Evolutionary conservation across 2,797 vertebrate genomes (phyloP).

Genomic region (Borostomias antarcticus): DNA sequence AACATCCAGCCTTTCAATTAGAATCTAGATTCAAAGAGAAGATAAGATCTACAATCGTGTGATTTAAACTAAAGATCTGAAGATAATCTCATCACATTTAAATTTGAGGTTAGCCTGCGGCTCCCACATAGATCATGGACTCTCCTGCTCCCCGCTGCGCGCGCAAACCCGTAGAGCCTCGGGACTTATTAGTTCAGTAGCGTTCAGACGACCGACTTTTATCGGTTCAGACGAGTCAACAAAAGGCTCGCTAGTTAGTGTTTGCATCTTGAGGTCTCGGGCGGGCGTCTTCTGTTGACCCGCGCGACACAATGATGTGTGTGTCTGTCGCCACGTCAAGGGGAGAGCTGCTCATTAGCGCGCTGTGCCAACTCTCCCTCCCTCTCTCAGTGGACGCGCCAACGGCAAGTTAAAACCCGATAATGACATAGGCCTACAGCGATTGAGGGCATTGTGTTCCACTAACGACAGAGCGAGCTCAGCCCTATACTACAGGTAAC

Average conservation of each 20-base stretch:
- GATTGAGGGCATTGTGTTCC: conserved; percentile 11
- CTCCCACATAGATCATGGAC: conserved; percentile 10
- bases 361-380: conserved; percentile 18
- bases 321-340: conserved; percentile 44
- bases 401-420: conserved; percentile 1
- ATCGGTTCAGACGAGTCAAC: conserved; percentile 37
- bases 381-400: neutral
- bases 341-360: conserved; percentile 47
- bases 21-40: no score
- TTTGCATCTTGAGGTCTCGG: conserved; percentile 45
- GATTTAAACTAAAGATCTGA: no score
- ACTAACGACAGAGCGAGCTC: neutral
- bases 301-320: conserved; percentile 49
- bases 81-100: no score
- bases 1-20: no score
- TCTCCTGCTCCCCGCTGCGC: conserved; percentile 14
- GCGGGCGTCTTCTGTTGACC: conserved; percentile 53
- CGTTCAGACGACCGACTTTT: conserved; percentile 28
- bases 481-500: neutral
- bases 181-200: conserved; percentile 62
- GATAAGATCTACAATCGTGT: no score
- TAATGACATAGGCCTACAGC: conserved; percentile 18
- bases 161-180: conserved; percentile 37
- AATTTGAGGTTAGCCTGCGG: neutral
- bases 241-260: conserved; percentile 48